Percentiles rank a stretch among this genome's conserved stretches.
phyloP scores from a whole-genome alignment of 2,797 vertebrate species.

The Kryptopterus vitreolus region DNA sequence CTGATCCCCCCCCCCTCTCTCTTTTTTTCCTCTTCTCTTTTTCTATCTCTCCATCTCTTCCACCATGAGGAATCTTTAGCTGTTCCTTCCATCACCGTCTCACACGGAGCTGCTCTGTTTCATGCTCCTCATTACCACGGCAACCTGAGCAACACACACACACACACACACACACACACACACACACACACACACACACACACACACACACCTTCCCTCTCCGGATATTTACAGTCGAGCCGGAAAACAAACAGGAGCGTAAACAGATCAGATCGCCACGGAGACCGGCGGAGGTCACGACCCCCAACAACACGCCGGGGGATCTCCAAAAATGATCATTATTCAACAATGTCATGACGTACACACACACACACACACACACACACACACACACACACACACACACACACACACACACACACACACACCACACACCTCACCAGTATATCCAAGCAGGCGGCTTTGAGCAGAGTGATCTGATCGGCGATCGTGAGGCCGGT shows the following conservation, averaged over 20 bases:
- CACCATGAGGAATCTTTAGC: slow-evolving; percentile 9
- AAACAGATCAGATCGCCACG: slow-evolving; percentile 20
- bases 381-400: neutral
- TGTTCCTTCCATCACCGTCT: slow-evolving; percentile 33
- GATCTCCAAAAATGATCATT: too few species aligned
- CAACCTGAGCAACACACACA: slow-evolving; percentile 30
- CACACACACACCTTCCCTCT: slow-evolving; percentile 11
- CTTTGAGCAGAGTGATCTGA: slow-evolving; percentile 98
- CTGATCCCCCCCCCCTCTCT: neutral
- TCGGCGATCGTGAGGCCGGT: slow-evolving; percentile 94
- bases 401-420: neutral
- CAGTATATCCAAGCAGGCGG: slow-evolving; percentile 97
- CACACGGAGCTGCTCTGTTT: slow-evolving; percentile 22
- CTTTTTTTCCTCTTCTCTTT: neutral
- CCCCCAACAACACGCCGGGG: too few species aligned
- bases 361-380: neutral
- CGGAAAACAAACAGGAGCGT: slow-evolving; percentile 34
- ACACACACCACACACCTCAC: too few species aligned
- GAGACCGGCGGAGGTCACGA: neutral
- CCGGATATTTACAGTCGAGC: slow-evolving; percentile 18
- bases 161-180: slow-evolving; percentile 26
- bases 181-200: slow-evolving; percentile 19
- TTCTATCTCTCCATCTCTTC: neutral
- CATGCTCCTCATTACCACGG: slow-evolving; percentile 46
- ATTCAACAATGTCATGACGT: too few species aligned